Conservation (phyloP, 2,797 vertebrate genomes). For the Hapalemur alaotrensis region DNA sequence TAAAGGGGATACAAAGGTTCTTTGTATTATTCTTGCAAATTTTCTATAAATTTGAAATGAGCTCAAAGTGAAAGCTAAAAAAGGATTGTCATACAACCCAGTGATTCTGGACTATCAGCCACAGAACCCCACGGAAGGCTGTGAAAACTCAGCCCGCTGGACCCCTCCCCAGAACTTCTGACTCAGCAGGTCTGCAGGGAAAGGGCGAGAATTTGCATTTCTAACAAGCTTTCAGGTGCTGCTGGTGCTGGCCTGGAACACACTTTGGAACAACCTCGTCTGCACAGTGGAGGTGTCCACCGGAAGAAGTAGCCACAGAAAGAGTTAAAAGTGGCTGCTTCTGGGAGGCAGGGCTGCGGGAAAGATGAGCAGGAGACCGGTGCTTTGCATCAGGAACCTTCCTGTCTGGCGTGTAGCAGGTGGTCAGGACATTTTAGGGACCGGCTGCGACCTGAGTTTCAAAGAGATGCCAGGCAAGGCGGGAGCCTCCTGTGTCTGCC, state of each 20-base stretch:
- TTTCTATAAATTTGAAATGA: not conserved
- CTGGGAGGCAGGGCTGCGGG: not conserved
- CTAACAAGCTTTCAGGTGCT: not conserved
- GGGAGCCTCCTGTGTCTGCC: not conserved
- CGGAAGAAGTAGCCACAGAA: not conserved
- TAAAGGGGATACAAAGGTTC: not conserved
- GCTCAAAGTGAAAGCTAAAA: not conserved
- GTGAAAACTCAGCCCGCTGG: not conserved
- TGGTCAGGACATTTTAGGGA: not conserved
- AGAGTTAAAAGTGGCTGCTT: not conserved
- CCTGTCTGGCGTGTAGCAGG: not conserved
- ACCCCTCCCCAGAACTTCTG: not conserved
- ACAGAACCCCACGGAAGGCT: not conserved
- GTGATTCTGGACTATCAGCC: not conserved
- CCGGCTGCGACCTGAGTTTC: not conserved
- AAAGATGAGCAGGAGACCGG: accelerated
- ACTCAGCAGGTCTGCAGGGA: too few relatives aligned
- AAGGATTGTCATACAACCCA: accelerated
- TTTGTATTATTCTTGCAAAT: not conserved
- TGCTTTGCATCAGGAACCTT: not conserved
- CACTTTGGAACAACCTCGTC: not conserved
- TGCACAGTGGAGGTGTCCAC: too few relatives aligned
- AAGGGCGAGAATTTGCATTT: not conserved
- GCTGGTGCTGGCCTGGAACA: too few relatives aligned
- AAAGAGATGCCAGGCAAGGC: not conserved